Percentiles rank a stretch among this genome's conserved stretches.
These are phyloP conservation scores for Mugil cephalus DNA, from an alignment of 2,113 vertebrate genomes.

Conservation along the genomic window DNA sequence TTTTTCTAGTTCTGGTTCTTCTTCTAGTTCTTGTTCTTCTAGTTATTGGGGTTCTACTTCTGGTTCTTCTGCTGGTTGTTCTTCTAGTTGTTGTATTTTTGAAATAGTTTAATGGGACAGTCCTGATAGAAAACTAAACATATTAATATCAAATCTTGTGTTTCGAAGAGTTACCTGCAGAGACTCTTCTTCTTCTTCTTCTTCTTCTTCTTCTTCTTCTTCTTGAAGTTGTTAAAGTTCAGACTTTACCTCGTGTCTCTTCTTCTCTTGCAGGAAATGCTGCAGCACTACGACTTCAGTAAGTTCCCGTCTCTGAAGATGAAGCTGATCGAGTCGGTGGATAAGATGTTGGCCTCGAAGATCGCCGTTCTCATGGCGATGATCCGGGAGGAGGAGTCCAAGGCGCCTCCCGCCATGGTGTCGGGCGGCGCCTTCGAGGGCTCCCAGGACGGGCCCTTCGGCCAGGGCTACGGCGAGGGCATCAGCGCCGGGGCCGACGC, in stretches of 20 bases:
- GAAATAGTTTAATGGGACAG: no score
- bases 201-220: no score
- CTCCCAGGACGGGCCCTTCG: slow-evolving; percentile 93
- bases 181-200: no score
- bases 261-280: slow-evolving; percentile 85
- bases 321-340: slow-evolving; percentile 95
- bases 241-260: not conserved
- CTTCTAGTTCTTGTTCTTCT: no score
- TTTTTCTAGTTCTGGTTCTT: no score
- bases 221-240: no score
- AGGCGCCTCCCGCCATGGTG: slow-evolving; percentile 88
- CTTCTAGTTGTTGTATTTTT: no score
- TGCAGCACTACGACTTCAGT: slow-evolving; percentile 95
- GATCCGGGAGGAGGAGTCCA: slow-evolving; percentile 93
- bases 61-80: no score
- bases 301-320: slow-evolving; percentile 96
- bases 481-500: slow-evolving; percentile 92
- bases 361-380: slow-evolving; percentile 92
- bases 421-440: slow-evolving; percentile 96
- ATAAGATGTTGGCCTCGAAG: slow-evolving; percentile 94
- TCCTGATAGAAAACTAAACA: no score
- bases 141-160: no score
- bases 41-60: no score
- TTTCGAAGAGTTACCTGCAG: no score
- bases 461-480: slow-evolving; percentile 95